Evolutionary conservation across 2,113 vertebrate genomes (phyloP).

Genomic region (Benitochromis conjunctus): DNA sequence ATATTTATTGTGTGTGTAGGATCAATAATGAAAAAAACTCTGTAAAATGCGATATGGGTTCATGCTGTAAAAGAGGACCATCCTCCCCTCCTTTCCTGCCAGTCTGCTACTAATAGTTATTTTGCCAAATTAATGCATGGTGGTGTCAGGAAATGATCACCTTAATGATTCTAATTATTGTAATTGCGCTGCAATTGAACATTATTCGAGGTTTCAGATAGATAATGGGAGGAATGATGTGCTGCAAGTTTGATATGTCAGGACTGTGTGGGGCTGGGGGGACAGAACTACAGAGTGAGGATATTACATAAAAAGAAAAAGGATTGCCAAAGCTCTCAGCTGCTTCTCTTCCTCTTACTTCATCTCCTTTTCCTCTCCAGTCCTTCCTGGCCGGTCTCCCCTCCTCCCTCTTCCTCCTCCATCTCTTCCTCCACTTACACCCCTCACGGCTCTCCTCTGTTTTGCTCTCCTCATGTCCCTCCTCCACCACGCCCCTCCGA

Average conservation of each 20-base stretch:
- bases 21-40: background rate
- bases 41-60: background rate
- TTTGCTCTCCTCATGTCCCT: background rate
- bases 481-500: background rate
- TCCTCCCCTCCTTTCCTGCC: background rate
- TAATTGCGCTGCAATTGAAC: constrained; percentile 45
- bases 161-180: constrained; percentile 57
- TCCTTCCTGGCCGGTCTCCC: constrained; percentile 6
- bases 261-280: background rate
- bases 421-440: background rate
- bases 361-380: constrained; percentile 4
- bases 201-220: constrained; percentile 9
- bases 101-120: constrained; percentile 32
- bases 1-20: background rate
- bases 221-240: constrained; percentile 1
- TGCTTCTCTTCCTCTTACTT: background rate
- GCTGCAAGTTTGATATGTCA: background rate
- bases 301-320: background rate
- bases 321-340: background rate
- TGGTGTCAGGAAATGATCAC: constrained; percentile 36
- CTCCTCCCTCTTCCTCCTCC: background rate
- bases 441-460: background rate
- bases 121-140: constrained; percentile 39
- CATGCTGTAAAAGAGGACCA: background rate
- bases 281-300: background rate